These are phyloP conservation scores for Drosophila quadrilineata DNA, from an alignment of 1,140 invertebrate genomes.

Conservation along the genomic window DNA sequence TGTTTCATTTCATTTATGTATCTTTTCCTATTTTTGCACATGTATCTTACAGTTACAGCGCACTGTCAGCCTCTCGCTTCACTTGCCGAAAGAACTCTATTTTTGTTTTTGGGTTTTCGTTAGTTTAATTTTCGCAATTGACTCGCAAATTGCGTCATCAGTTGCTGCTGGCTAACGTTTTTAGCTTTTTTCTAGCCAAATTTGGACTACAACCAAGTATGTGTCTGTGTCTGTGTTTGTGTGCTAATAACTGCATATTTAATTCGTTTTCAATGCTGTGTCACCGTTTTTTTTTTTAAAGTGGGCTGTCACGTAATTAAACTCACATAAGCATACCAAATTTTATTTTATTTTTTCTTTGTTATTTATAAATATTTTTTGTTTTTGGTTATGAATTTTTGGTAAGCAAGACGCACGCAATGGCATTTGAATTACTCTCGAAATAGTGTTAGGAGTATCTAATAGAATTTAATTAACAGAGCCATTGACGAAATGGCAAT, in stretches of 20 bases:
- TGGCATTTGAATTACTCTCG: slow-evolving; percentile 46
- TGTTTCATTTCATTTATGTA: no score
- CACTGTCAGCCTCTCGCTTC: no score
- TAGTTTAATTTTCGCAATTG: slow-evolving; percentile 56
- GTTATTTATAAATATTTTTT: slow-evolving; percentile 22
- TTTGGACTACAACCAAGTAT: slow-evolving; percentile 25
- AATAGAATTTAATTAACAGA: neutral
- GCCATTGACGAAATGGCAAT: slow-evolving; percentile 9
- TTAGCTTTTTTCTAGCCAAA: slow-evolving; percentile 31
- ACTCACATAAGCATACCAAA: slow-evolving; percentile 58
- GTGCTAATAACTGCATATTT: slow-evolving; percentile 64
- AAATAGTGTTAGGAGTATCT: slow-evolving; percentile 32
- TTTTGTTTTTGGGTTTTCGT: slow-evolving; percentile 53
- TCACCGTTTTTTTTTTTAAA: slow-evolving; percentile 33
- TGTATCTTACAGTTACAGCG: no score
- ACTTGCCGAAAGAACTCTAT: no score
- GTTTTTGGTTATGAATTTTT: no score
- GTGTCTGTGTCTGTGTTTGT: slow-evolving; percentile 16
- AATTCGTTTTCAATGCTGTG: slow-evolving; percentile 67
- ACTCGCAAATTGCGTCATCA: slow-evolving; percentile 70
- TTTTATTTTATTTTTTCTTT: slow-evolving; percentile 35
- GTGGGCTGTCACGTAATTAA: slow-evolving; percentile 71
- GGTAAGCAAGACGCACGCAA: slow-evolving; percentile 56
- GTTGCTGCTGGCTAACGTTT: slow-evolving; percentile 9
- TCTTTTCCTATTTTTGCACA: no score